Conservation (phyloP, 2,797 vertebrate species). For the Cephalopachus bancanus region DNA sequence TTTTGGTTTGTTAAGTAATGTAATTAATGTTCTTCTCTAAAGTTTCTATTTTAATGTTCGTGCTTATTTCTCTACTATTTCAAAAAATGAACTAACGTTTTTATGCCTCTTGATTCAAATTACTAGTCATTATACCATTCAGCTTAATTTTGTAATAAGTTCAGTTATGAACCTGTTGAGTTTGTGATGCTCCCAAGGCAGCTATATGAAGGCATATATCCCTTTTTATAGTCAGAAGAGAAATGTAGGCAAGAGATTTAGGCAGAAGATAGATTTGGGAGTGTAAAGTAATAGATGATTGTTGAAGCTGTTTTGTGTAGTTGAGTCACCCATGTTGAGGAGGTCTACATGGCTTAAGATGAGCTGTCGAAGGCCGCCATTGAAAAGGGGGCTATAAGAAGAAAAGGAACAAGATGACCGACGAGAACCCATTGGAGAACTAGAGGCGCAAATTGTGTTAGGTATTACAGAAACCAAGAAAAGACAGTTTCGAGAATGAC, state of each 20-base stretch:
- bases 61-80: neutral
- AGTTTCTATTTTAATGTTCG: slow-evolving; percentile 13
- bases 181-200: neutral
- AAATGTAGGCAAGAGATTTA: neutral
- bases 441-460: neutral
- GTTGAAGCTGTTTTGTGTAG: neutral
- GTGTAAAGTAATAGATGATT: neutral
- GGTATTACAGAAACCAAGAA: neutral
- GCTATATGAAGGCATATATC: neutral
- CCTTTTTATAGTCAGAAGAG: neutral
- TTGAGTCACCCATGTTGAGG: neutral
- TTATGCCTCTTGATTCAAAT: neutral
- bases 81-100: neutral
- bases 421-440: neutral
- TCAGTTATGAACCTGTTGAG: neutral
- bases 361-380: neutral
- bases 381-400: neutral
- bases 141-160: neutral
- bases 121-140: neutral
- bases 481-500: neutral
- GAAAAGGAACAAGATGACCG: neutral
- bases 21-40: neutral
- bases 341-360: neutral
- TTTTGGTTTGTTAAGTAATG: neutral
- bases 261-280: neutral